Base-by-base conservation (phyloP, 2,797 vertebrate genomes). In the Margarornis squamiger region DNA sequence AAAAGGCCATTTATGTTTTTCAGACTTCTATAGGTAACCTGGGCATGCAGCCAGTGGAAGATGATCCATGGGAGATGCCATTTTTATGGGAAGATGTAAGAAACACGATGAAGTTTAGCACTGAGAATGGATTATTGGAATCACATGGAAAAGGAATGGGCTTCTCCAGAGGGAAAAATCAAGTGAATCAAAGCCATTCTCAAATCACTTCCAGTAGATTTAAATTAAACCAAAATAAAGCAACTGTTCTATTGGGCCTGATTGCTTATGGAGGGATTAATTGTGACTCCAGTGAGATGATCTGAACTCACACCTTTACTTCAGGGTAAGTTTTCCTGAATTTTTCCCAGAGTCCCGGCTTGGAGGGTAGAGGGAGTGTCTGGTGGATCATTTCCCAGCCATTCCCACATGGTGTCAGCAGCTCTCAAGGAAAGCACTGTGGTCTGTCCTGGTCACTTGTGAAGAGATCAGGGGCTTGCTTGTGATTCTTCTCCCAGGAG, bases 361-460 rank as follows among this genome's bases (percentile, higher is more conserved):
- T 0, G 5, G 63, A 61, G 70, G 54, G 48, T 63, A 8, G 74
- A 5, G 24, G 76, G 22, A 26, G 30, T 3, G 5, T 4, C 48
- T 36, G 5, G 17, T 9, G 78, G 4, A 77, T 85, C 46, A 10
- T 34, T 93, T 92, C 89, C 80, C 65, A 78, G 65, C 91, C 34
- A 2, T 52, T 96, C 95, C 95, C 96, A 76, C 96, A 34, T 1
- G 96, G 95, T 92, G 96, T 96, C 96, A 97, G 95, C 95, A 92
- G 74, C 92, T 72, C 72, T 72, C 92, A 83, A 45, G 7, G 34
- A 61, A 72, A 82, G 29, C 17, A 2, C 63, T 13, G 3, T 1
- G n/a, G 1, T 36, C 5, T 8, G 10, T n/a, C 15, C 66, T 9
- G 23, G 2, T 8, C 0, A 2, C 27, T 10, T 1, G 18, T 0